phyloP scores from a whole-genome alignment of 2,797 vertebrate genomes.

The Trachurus trachurus region DNA sequence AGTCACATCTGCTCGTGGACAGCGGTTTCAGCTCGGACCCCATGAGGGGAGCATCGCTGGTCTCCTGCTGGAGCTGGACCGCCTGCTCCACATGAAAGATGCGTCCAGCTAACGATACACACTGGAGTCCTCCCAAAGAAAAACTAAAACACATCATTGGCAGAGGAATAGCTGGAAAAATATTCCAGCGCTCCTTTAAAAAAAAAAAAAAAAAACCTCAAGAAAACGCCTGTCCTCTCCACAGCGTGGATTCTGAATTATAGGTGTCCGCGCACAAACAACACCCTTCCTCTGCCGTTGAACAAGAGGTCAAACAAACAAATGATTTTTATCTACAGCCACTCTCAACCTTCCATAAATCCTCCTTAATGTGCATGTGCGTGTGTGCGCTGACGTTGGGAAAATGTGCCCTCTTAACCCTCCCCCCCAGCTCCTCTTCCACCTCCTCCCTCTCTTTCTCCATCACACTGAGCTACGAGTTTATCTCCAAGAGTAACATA shows the following conservation, averaged over 20 bases:
- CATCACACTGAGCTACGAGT: conserved; percentile 17
- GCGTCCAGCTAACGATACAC: conserved; percentile 19
- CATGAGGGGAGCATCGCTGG: conserved; percentile 17
- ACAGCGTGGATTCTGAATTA: conserved; percentile 56
- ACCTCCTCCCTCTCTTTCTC: conserved; percentile 5
- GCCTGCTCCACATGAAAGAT: conserved; percentile 25
- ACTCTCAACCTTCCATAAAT: conserved; percentile 80
- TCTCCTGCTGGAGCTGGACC: conserved; percentile 24
- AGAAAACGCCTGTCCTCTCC: conserved; percentile 32
- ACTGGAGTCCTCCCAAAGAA: conserved; percentile 39
- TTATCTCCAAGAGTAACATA: conserved; percentile 57
- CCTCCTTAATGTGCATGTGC: conserved; percentile 71
- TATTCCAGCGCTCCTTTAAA: conserved; percentile 32
- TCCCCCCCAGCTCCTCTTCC: conserved; percentile 38
- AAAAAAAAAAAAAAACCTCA: neutral
- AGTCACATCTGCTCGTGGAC: conserved; percentile 61
- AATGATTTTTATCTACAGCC: conserved; percentile 78
- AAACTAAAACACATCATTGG: conserved; percentile 51
- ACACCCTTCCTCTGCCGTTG: conserved; percentile 70
- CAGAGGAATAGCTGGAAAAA: conserved; percentile 58
- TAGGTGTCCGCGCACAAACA: conserved; percentile 62
- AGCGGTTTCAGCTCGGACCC: conserved; percentile 32
- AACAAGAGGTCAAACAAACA: conserved; percentile 84
- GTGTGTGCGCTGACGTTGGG: conserved; percentile 56
- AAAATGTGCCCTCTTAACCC: conserved; percentile 71